These are phyloP conservation scores for Armadillidium nasatum DNA, from an alignment of 1,140 invertebrate genomes.

Conservation along the genomic window DNA sequence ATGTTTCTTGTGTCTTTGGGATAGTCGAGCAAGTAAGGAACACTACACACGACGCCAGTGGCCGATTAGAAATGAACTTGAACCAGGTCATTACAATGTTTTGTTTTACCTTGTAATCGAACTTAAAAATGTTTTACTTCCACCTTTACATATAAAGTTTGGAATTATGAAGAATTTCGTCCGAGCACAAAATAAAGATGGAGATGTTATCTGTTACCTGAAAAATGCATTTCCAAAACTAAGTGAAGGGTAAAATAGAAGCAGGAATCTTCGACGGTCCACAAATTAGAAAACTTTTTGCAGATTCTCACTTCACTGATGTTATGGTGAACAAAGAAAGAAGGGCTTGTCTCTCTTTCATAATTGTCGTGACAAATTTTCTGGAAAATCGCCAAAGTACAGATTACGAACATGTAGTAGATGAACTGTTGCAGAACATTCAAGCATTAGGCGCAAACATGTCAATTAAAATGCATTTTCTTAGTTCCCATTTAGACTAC, in stretches of 20 bases:
- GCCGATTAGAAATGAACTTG: too few species aligned
- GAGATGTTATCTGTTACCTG: too few species aligned
- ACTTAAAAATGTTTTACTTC: too few species aligned
- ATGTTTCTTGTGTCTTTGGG: too few species aligned
- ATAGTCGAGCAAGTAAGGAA: too few species aligned
- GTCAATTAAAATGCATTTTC: conserved; percentile 29
- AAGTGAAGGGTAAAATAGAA: neutral
- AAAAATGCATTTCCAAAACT: neutral
- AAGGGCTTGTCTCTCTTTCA: conserved; percentile 17
- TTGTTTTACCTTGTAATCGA: too few species aligned
- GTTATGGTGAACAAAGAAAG: conserved; percentile 21
- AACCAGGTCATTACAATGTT: too few species aligned
- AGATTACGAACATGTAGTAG: conserved; percentile 10
- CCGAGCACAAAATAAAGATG: too few species aligned
- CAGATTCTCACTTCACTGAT: neutral
- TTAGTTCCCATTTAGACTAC: conserved; percentile 25
- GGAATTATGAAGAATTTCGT: too few species aligned
- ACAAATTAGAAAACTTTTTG: conserved; percentile 11
- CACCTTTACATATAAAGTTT: too few species aligned
- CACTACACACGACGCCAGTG: too few species aligned
- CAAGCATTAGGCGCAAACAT: conserved; percentile 27
- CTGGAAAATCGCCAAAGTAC: conserved; percentile 6
- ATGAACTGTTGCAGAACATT: conserved; percentile 20
- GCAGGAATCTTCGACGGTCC: conserved; percentile 13
- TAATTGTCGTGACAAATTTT: conserved; percentile 16